Conservation (phyloP, 2,888 invertebrate genomes). For the Agapostemon virescens region DNA sequence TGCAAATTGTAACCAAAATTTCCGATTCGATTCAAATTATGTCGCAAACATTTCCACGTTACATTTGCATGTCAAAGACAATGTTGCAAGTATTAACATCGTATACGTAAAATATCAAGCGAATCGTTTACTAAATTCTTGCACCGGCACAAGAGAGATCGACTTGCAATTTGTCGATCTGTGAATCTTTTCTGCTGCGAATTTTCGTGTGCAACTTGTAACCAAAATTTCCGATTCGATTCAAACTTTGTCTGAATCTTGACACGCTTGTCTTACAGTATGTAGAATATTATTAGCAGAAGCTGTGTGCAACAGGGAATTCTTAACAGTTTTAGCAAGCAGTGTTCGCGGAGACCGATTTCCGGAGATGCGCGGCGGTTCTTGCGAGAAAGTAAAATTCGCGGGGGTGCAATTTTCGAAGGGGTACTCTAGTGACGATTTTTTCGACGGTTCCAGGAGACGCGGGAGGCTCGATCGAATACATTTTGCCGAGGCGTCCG, state of each 20-base stretch:
- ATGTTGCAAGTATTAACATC: neutral
- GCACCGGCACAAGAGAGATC: too few relatives aligned
- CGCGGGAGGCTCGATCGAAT: neutral
- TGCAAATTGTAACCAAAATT: too few relatives aligned
- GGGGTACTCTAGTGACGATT: neutral
- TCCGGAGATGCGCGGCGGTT: neutral
- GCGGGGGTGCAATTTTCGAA: neutral
- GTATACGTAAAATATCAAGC: too few relatives aligned
- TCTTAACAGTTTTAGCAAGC: neutral
- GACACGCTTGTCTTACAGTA: too few relatives aligned
- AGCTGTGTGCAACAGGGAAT: too few relatives aligned
- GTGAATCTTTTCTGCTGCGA: too few relatives aligned
- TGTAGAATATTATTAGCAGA: neutral
- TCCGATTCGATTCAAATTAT: too few relatives aligned
- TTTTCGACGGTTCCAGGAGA: neutral
- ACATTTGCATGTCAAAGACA: neutral
- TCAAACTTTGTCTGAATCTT: too few relatives aligned
- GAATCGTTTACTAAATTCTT: too few relatives aligned
- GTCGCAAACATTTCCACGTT: neutral
- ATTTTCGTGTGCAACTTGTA: too few relatives aligned
- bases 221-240: too few relatives aligned
- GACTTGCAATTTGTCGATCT: too few relatives aligned
- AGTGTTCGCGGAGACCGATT: neutral
- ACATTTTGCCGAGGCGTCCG: constrained; percentile 31
- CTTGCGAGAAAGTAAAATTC: neutral